Percentiles rank a stretch among this genome's conserved stretches.
Evolutionary conservation across 2,888 invertebrate species (phyloP).

Genomic region (Melanostoma scalare): DNA sequence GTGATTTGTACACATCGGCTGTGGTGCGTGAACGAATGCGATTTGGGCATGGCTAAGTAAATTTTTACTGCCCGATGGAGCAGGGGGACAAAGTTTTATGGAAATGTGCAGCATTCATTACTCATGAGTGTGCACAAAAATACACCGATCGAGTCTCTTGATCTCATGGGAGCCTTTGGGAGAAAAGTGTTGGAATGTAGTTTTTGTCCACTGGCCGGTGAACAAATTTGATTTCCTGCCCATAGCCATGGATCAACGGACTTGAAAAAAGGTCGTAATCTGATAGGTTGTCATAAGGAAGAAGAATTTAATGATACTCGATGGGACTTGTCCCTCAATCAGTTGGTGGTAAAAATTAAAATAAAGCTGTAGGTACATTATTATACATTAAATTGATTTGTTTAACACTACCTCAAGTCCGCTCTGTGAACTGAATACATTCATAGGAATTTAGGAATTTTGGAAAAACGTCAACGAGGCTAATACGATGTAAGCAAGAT

Average conservation of each 20-base stretch:
- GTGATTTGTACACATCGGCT: conserved; percentile 58
- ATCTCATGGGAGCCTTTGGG: conserved; percentile 16
- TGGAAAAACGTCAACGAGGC: too few relatives aligned
- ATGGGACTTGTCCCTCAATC: too few relatives aligned
- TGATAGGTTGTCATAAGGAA: neutral
- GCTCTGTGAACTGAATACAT: too few relatives aligned
- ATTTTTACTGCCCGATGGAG: conserved; percentile 36
- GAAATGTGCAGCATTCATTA: conserved; percentile 42
- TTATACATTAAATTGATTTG: too few relatives aligned
- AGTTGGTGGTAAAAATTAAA: too few relatives aligned
- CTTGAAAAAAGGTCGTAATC: neutral
- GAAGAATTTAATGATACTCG: too few relatives aligned
- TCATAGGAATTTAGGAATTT: too few relatives aligned
- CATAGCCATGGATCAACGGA: neutral
- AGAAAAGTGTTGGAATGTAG: conserved; percentile 33
- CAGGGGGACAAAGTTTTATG: conserved; percentile 41
- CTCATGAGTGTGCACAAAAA: conserved; percentile 10
- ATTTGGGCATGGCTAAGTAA: conserved; percentile 56
- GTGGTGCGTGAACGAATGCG: conserved; percentile 57
- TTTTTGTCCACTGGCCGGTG: neutral
- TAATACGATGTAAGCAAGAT: too few relatives aligned
- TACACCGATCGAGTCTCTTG: neutral
- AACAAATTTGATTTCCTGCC: conserved; percentile 24
- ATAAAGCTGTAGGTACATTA: too few relatives aligned
- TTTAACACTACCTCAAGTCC: too few relatives aligned